Evolutionary conservation across 2,113 vertebrate species (phyloP), one percentile per base, ranked within the genome.

Genomic region (Pelecanus crispus): DNA sequence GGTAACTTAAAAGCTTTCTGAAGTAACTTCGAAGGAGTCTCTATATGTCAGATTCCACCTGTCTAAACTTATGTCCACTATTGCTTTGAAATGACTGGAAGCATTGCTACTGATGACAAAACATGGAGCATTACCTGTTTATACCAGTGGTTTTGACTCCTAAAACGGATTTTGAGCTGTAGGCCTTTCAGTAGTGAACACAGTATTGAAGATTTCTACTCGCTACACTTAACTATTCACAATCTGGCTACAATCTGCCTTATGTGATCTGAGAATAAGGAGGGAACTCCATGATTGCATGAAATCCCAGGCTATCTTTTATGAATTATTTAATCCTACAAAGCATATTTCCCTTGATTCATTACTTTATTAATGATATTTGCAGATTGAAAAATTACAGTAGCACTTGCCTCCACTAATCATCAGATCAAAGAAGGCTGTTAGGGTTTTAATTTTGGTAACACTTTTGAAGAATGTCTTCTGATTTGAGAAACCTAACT

Each of bases 321-420:
- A 85, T 45, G n/a, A 77, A 90, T 77, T 53, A 74, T 67, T 92
- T 80, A 80, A 45, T 87, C 73, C 45, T 58, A 82, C 44, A 82
- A 75, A 84, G 22, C 2, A 6, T 68, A 58, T 44, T 75, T 70
- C 52, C 49, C 12, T 72, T 1, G 3, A 89, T 80, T 67, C 49
- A 67, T 91, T 80, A 66, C 28, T 56, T 79, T 56, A 61, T 56
- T 88, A 45, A 59, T 5, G 1, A 71, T 44, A 77, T 21, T 70
- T 44, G 29, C n/a, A 56, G 58, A 55, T 15, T 72, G 49, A 87
- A 89, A 88, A 77, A 17, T 58, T 83, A 52, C 34, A 66, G 53
- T 6, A 44, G 22, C 15, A 19, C 29, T 91, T 87, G n/a, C 14
- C 10, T 81, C n/a, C 40, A 26, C 84, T 75, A 82, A 90, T 85